Conservation (phyloP, 1,140 invertebrate genomes). For the Nephotettix cincticeps region DNA sequence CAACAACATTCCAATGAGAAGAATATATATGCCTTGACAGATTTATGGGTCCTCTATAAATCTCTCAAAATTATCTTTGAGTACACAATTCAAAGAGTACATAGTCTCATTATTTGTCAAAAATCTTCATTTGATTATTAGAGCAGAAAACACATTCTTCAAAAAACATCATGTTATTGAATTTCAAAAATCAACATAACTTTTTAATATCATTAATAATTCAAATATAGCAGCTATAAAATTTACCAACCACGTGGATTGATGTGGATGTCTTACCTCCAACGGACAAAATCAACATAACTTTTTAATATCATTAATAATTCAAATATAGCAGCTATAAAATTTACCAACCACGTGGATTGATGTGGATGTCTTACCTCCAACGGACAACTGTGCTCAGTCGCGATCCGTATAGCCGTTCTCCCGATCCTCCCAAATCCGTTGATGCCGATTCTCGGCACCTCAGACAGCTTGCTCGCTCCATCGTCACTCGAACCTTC, state of each 20-base stretch:
- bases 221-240: not conserved
- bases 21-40: too few species aligned
- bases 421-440: conserved; percentile 23
- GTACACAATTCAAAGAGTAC: too few species aligned
- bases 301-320: not conserved
- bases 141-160: not conserved
- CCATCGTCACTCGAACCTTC: too few species aligned
- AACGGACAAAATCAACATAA: not conserved
- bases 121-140: not conserved
- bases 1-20: too few species aligned
- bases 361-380: too few species aligned
- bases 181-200: not conserved
- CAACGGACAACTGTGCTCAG: conserved; percentile 1
- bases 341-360: too few species aligned
- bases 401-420: not conserved
- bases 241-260: too few species aligned
- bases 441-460: conserved; percentile 3
- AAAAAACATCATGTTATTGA: not conserved
- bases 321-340: not conserved
- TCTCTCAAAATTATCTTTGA: too few species aligned
- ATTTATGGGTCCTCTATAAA: too few species aligned
- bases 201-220: not conserved
- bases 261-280: too few species aligned
- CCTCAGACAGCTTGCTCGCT: not conserved
- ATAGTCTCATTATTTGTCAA: not conserved